Evolutionary conservation across 2,113 vertebrate species (phyloP).

Genomic region (Passerina amoena): DNA sequence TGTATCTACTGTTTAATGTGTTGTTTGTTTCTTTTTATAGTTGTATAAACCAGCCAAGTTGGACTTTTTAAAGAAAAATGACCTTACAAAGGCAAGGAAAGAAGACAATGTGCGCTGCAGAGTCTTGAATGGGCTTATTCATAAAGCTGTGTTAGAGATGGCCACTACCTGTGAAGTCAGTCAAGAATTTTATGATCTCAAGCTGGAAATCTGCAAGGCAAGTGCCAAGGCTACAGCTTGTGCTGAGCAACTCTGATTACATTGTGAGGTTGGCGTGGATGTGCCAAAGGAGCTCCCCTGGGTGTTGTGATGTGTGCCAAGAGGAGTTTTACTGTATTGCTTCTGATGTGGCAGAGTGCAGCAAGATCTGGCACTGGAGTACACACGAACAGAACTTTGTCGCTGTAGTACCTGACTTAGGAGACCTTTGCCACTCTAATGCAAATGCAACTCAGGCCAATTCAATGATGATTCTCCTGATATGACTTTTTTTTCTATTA

Average conservation of each 20-base stretch:
- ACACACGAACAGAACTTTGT: neutral
- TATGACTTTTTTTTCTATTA: neutral
- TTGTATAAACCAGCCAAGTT: constrained; percentile 16
- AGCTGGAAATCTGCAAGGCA: constrained; percentile 83
- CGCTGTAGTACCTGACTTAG: neutral
- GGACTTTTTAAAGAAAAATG: neutral
- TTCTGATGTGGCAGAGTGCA: neutral
- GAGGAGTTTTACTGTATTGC: neutral
- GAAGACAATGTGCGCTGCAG: constrained; percentile 73
- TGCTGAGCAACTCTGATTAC: neutral
- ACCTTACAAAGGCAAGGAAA: constrained; percentile 46
- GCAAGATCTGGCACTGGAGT: neutral
- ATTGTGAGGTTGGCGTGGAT: fast-evolving
- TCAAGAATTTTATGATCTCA: constrained; percentile 75
- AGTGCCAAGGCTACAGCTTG: neutral
- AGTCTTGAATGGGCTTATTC: constrained; percentile 73
- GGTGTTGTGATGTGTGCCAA: neutral
- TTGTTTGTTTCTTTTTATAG: constrained; percentile 16
- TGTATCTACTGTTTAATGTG: neutral
- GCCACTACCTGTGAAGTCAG: constrained; percentile 74
- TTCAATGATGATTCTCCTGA: neutral
- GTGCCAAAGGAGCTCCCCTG: fast-evolving
- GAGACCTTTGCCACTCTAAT: neutral
- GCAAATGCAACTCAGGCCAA: neutral
- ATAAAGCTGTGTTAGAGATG: constrained; percentile 76